Percentiles rank a stretch among this genome's conserved stretches.
These are phyloP conservation scores for Chunga burmeisteri DNA, from an alignment of 2,113 vertebrate genomes.

Conservation along the genomic window DNA sequence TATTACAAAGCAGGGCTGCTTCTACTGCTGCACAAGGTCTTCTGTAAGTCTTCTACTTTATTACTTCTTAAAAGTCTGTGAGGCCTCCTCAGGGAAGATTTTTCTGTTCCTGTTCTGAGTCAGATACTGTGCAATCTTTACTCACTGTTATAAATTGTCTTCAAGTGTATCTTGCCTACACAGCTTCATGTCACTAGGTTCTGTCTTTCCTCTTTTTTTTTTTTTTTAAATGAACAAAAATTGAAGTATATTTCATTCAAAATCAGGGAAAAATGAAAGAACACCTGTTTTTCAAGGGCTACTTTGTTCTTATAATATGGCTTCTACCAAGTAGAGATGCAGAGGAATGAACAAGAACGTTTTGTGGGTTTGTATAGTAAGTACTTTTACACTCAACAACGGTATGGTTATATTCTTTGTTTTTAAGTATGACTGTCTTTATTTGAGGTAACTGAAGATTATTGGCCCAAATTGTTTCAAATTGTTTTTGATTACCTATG, in stretches of 20 bases:
- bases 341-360: neutral
- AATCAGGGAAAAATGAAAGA: neutral
- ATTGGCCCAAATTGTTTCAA: conserved; percentile 60
- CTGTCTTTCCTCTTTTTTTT: neutral
- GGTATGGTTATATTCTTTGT: conserved; percentile 2
- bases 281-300: neutral
- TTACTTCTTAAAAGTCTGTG: conserved; percentile 21
- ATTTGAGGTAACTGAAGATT: conserved; percentile 61
- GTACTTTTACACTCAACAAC: conserved; percentile 5
- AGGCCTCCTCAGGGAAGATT: conserved; percentile 41
- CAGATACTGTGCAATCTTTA: conserved; percentile 24
- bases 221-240: neutral
- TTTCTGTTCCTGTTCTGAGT: conserved; percentile 10
- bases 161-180: neutral
- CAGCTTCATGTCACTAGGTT: neutral
- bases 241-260: neutral
- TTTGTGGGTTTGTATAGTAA: neutral
- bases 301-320: neutral
- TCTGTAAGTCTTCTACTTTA: neutral
- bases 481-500: conserved; percentile 61
- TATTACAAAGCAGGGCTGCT: neutral
- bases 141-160: conserved; percentile 18
- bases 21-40: neutral
- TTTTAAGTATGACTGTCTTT: conserved; percentile 51
- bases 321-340: neutral